phyloP scores from a whole-genome alignment of 1,140 invertebrate genomes.

The Penaeus indicus region DNA sequence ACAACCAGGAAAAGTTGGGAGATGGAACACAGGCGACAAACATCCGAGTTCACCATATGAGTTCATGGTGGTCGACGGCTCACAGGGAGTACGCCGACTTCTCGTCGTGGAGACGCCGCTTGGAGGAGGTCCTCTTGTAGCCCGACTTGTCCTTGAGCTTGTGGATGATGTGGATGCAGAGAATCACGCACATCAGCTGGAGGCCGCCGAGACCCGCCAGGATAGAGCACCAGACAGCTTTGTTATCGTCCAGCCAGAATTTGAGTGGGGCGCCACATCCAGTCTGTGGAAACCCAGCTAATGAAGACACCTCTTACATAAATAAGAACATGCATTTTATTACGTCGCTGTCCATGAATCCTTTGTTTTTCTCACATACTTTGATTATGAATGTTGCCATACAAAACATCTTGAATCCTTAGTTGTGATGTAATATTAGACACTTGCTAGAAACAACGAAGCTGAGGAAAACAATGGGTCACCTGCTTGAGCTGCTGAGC shows the following conservation, averaged over 20 bases:
- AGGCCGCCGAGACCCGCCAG: slow-evolving; percentile 68
- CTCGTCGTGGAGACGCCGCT: slow-evolving; percentile 52
- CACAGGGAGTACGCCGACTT: slow-evolving; percentile 53
- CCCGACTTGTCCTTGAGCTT: slow-evolving; percentile 65
- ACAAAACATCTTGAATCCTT: too few species aligned
- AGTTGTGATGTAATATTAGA: too few species aligned
- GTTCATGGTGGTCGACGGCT: slow-evolving; percentile 47
- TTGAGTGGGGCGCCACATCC: slow-evolving; percentile 70
- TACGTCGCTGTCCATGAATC: too few species aligned
- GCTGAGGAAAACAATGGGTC: not conserved
- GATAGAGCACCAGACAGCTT: slow-evolving; percentile 69
- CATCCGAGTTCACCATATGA: slow-evolving; percentile 1
- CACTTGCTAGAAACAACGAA: too few species aligned
- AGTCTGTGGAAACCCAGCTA: slow-evolving; percentile 66
- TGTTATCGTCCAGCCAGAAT: slow-evolving; percentile 69
- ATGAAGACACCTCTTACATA: not conserved
- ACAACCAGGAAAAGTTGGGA: too few species aligned
- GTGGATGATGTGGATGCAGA: slow-evolving; percentile 68
- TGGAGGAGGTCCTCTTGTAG: slow-evolving; percentile 38
- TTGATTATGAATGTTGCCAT: too few species aligned
- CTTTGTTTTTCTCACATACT: too few species aligned
- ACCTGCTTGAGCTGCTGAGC: slow-evolving; percentile 61
- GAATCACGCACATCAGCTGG: slow-evolving; percentile 68
- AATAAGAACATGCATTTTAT: too few species aligned
- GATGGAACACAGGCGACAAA: too few species aligned